Evolutionary conservation across 1,140 invertebrate species (phyloP), one percentile per base, ranked within the genome.

Genomic region (Drosophila kanapiae): DNA sequence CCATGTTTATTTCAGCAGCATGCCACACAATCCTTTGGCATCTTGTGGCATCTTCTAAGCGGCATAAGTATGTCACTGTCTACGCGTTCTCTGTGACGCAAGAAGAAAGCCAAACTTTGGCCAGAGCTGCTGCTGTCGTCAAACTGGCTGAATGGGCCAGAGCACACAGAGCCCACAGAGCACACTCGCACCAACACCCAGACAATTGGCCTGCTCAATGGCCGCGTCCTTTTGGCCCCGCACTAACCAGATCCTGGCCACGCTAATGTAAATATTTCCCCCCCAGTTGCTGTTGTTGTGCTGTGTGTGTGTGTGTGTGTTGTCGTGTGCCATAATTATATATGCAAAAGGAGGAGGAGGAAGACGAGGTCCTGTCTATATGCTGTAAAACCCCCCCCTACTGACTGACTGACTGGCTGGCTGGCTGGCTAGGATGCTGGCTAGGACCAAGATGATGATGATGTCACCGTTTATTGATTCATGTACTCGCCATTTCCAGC

Each of bases 401-500:
- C 43, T 45, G 47, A 23, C 27, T 61, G 70, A 4, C 29, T n/a
- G n/a, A 61, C 68, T 43, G 29, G 7, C 47, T 59, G 47, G 31
- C 18, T 56, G 31, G 31, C 31, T 31, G 48, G 16, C 37, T n/a
- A n/a, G 67, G 54, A 80, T 70, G 65, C 64, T 75, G 68, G 54
- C 63, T 54, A 23, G 51, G 13, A 54, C 33, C 1, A 54, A 18
- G 16, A 53, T 37, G 53, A 23, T 56, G 62, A 80, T 87, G 84
- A 88, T 88, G 84, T 90, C 84, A 88, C 80, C 71, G 84, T 88
- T 81, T 88, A 88, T 90, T 88, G 84, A 88, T 88, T 88, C 67
- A 56, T 54, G 53, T 80, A 11, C 33, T 51, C 35, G 8, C 75
- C 61, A 65, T 77, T 63, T 79, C 49, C 75, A 65, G 70, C 70